Conservation (phyloP, 2,113 vertebrate species). For the Lagenorhynchus albirostris region DNA sequence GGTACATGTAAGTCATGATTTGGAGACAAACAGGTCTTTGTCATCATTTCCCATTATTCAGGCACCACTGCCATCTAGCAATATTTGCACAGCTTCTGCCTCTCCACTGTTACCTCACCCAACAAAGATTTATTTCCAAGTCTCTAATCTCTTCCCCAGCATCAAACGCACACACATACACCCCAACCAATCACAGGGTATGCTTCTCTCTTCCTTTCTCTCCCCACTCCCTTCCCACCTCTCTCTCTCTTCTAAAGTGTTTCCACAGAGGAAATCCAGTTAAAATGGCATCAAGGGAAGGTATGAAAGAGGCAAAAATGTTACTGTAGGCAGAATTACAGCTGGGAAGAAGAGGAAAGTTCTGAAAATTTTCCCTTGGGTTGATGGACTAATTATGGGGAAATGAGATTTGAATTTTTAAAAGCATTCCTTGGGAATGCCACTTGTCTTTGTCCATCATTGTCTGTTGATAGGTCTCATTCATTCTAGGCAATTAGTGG, state of each 20-base stretch:
- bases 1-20: background rate
- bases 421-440: background rate
- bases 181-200: background rate
- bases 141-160: background rate
- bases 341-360: background rate
- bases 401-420: background rate
- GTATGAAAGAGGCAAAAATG: background rate
- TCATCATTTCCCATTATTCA: background rate
- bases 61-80: background rate
- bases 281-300: background rate
- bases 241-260: background rate
- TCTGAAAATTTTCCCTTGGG: background rate
- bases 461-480: background rate
- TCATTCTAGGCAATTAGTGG: background rate
- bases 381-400: background rate
- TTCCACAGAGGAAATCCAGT: background rate
- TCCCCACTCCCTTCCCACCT: background rate
- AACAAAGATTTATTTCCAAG: background rate
- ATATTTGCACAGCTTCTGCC: background rate
- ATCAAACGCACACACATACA: background rate
- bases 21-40: background rate
- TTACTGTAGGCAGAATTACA: background rate
- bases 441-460: background rate
- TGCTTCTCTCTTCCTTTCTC: background rate
- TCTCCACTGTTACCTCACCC: background rate